These are phyloP conservation scores for Ahaetulla prasina DNA, from an alignment of 2,113 vertebrate species.

Conservation along the genomic window DNA sequence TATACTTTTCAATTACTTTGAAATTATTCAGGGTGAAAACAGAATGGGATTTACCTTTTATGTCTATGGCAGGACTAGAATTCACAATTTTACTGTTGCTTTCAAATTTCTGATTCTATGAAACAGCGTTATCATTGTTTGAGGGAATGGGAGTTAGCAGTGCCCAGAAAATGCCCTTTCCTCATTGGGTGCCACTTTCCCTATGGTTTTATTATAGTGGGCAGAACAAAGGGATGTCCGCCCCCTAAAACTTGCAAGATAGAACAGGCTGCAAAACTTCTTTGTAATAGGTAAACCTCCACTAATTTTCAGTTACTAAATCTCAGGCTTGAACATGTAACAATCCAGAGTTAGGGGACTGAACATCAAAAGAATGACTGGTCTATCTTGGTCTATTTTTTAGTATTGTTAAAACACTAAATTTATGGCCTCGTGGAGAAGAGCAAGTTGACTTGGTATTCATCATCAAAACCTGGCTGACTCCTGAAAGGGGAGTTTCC, in stretches of 20 bases:
- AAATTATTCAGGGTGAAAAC: not conserved
- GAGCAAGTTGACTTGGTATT: not conserved
- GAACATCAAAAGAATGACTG: not conserved
- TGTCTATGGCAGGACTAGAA: not conserved
- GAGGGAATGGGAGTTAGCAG: not conserved
- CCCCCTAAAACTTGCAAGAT: not conserved
- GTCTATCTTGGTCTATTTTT: not conserved
- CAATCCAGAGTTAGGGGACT: not conserved
- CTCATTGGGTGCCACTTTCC: not conserved
- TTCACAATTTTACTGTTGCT: not conserved
- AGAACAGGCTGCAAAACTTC: not conserved
- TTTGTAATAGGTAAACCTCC: not conserved
- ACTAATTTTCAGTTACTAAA: not conserved
- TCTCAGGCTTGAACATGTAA: not conserved
- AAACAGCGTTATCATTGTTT: not conserved
- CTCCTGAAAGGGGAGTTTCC: not conserved
- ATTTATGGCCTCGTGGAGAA: not conserved
- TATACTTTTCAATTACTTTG: not conserved
- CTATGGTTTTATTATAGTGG: not conserved
- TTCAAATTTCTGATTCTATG: not conserved
- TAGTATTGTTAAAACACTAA: not conserved
- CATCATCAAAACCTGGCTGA: not conserved
- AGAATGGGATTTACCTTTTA: not conserved
- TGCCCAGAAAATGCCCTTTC: not conserved
- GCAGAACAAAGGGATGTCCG: not conserved